phyloP scores from a whole-genome alignment of 2,888 invertebrate species.

The Leptinotarsa haldemani region DNA sequence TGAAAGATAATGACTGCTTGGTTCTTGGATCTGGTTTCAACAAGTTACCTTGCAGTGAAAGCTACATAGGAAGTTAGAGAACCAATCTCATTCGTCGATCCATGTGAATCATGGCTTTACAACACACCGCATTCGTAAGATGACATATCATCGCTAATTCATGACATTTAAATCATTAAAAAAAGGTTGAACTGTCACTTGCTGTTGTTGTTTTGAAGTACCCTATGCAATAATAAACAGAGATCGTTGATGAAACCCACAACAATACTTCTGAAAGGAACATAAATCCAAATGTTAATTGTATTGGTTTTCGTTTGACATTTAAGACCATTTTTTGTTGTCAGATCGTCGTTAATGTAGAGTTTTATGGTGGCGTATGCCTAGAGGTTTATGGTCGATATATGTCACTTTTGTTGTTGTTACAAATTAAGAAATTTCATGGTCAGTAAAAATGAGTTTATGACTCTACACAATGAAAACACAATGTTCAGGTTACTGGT shows the following conservation, averaged over 20 bases:
- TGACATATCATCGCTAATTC: no score
- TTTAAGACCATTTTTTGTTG: conserved; percentile 13
- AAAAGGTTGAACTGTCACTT: no score
- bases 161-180: no score
- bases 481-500: conserved; percentile 8
- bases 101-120: no score
- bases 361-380: conserved; percentile 15
- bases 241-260: neutral
- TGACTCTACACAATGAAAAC: conserved; percentile 9
- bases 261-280: neutral
- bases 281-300: conserved; percentile 15
- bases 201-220: no score
- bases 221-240: neutral
- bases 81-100: no score
- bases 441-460: conserved; percentile 26
- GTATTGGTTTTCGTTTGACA: conserved; percentile 7
- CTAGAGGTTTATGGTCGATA: conserved; percentile 6
- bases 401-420: conserved; percentile 13
- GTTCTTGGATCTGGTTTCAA: no score
- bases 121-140: no score
- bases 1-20: no score
- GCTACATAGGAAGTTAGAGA: no score
- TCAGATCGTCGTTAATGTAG: neutral
- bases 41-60: no score
- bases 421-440: conserved; percentile 20